Evolutionary conservation across 2,888 invertebrate species (phyloP).

Genomic region (Epirrita christyi): DNA sequence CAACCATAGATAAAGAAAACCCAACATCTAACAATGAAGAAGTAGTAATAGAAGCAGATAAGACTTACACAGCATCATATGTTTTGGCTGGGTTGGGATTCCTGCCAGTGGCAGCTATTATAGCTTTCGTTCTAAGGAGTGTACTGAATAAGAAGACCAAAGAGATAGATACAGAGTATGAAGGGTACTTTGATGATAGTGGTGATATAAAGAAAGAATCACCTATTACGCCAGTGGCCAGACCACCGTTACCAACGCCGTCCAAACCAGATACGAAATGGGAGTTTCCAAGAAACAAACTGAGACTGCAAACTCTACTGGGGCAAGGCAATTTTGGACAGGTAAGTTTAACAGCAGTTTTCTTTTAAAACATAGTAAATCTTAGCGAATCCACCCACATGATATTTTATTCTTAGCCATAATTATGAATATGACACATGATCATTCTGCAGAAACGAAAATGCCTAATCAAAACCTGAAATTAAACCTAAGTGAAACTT

Average conservation of each 20-base stretch:
- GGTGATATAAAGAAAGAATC: slow-evolving; percentile 80
- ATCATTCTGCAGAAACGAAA: no score
- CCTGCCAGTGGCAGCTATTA: slow-evolving; percentile 84
- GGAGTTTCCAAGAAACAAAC: slow-evolving; percentile 92
- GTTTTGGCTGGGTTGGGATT: slow-evolving; percentile 86
- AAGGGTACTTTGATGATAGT: slow-evolving; percentile 86
- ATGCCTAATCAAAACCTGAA: no score
- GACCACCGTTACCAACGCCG: slow-evolving; percentile 81
- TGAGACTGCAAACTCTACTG: slow-evolving; percentile 90
- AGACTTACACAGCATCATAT: slow-evolving; percentile 85
- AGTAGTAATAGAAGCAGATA: slow-evolving; percentile 84
- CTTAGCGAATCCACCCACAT: no score
- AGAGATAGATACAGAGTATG: slow-evolving; percentile 84
- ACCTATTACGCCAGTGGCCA: slow-evolving; percentile 81
- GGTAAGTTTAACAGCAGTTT: slow-evolving; percentile 61
- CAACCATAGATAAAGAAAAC: slow-evolving; percentile 52
- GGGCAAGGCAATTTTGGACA: slow-evolving; percentile 95
- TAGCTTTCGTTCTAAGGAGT: slow-evolving; percentile 83
- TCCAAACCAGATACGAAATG: slow-evolving; percentile 86
- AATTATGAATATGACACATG: no score
- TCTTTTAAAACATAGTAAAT: no score
- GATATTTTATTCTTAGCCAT: no score
- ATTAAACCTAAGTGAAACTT: no score
- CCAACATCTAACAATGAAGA: slow-evolving; percentile 71
- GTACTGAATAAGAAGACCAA: slow-evolving; percentile 82